Conservation (phyloP, 2,797 vertebrate species). For the Enteromius mattozi region DNA sequence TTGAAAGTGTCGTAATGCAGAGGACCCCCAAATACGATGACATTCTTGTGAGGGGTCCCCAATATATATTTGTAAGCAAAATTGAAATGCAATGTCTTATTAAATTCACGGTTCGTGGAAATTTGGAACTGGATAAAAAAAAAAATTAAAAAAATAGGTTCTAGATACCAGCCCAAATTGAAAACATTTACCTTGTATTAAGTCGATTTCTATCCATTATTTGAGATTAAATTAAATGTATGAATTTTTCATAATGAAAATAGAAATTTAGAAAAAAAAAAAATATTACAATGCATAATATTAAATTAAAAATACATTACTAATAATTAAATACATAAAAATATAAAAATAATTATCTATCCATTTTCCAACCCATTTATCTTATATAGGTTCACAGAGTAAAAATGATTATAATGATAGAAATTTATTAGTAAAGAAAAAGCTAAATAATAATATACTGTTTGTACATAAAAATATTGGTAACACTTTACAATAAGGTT, state of each 20-base stretch:
- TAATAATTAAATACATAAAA: background rate
- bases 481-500: no score
- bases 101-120: no score
- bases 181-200: background rate
- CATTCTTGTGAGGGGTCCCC: no score
- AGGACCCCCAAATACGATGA: background rate
- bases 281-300: background rate
- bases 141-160: background rate
- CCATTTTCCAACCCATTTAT: background rate
- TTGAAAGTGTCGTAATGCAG: background rate
- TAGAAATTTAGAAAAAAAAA: background rate
- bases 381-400: background rate
- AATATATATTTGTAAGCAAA: background rate
- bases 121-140: no score
- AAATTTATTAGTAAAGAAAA: background rate
- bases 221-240: background rate
- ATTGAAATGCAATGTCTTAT: background rate
- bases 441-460: background rate
- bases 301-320: background rate
- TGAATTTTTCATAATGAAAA: background rate
- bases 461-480: background rate
- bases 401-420: background rate
- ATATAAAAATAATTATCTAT: no score
- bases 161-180: background rate
- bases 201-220: background rate